A percentile compares a stretch with the other conserved stretches of the same genome.
Conservation (phyloP, 1,140 invertebrate species). For the Phortica variegata region DNA sequence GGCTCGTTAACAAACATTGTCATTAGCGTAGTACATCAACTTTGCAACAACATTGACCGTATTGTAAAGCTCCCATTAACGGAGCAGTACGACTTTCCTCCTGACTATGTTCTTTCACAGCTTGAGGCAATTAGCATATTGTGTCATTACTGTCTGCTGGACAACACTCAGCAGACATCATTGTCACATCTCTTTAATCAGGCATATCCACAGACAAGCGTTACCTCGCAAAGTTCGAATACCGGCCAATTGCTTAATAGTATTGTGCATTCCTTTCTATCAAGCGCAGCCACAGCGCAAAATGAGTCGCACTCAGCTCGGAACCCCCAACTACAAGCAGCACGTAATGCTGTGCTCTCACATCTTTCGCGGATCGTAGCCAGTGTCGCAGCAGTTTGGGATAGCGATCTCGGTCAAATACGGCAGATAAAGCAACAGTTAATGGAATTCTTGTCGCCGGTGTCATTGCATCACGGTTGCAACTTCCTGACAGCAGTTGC, state of each 20-base stretch:
- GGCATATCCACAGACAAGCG: constrained; percentile 59
- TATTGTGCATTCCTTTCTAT: constrained; percentile 76
- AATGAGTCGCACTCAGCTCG: constrained; percentile 43
- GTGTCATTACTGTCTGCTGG: constrained; percentile 82
- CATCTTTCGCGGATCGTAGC: constrained; percentile 81
- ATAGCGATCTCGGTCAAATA: constrained; percentile 62
- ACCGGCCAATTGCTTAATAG: constrained; percentile 78
- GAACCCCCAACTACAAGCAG: constrained; percentile 57
- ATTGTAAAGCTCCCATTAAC: constrained; percentile 52
- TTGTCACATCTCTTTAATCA: constrained; percentile 66
- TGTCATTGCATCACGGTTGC: constrained; percentile 81
- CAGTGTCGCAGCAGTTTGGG: constrained; percentile 79
- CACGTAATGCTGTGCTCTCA: constrained; percentile 73
- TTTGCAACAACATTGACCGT: constrained; percentile 81
- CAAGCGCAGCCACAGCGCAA: constrained; percentile 30
- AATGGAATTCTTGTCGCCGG: constrained; percentile 82
- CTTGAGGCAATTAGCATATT: constrained; percentile 81
- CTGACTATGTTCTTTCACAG: constrained; percentile 79
- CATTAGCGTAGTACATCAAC: constrained; percentile 76
- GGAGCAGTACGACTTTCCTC: constrained; percentile 59
- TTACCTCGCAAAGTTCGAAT: constrained; percentile 60
- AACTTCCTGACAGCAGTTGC: constrained; percentile 83
- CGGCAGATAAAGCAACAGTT: constrained; percentile 72
- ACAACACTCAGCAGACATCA: constrained; percentile 66
- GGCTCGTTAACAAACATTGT: constrained; percentile 75